A percentile compares a stretch with the other conserved stretches of the same genome.
Evolutionary conservation across 2,797 vertebrate species (phyloP).

Genomic region (Sphenodon punctatus): DNA sequence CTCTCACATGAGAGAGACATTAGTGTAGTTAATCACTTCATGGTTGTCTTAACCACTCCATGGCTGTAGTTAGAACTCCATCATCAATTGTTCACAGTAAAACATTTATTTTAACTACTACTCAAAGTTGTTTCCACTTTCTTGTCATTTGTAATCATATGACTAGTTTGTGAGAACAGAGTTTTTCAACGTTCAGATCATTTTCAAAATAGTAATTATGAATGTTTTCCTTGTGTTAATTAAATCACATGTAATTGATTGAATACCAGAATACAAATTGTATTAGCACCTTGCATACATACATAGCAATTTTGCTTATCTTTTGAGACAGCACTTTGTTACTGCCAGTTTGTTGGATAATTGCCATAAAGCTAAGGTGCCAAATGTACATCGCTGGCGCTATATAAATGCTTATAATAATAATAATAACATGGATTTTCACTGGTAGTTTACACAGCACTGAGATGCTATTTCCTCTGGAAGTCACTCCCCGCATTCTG

Average conservation of each 20-base stretch:
- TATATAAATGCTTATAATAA: too few species aligned
- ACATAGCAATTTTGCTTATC: not conserved
- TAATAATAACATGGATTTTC: not conserved
- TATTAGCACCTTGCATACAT: not conserved
- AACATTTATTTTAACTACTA: too few species aligned
- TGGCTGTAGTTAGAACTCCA: not conserved
- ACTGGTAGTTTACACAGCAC: not conserved
- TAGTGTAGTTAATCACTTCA: not conserved
- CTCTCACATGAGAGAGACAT: not conserved
- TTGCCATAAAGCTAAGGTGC: constrained; percentile 15
- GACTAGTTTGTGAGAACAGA: not conserved
- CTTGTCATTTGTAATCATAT: not conserved
- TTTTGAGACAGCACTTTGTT: not conserved
- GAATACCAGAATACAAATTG: too few species aligned
- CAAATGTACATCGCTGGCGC: too few species aligned
- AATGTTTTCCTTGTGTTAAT: too few species aligned
- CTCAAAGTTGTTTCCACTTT: too few species aligned
- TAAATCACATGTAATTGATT: not conserved
- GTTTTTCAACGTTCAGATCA: not conserved
- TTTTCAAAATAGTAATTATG: not conserved
- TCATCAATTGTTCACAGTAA: too few species aligned
- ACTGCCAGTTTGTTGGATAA: not conserved
- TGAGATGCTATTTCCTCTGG: not conserved
- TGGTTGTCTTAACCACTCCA: not conserved
- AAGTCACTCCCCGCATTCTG: not conserved